Evolutionary conservation across 2,888 invertebrate genomes (phyloP).

Genomic region (Hydropsyche betteni): DNA sequence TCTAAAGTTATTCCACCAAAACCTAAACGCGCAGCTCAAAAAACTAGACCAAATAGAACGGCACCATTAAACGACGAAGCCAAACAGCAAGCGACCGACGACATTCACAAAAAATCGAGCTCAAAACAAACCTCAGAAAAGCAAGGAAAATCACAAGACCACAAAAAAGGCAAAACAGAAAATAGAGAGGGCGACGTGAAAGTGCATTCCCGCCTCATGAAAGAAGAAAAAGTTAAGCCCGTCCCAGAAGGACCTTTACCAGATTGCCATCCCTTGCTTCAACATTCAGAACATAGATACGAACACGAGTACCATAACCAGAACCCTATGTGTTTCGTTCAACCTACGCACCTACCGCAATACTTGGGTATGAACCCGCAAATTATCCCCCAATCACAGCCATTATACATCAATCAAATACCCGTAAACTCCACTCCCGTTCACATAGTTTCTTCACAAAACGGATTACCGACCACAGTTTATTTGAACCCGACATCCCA

Average conservation of each 20-base stretch:
- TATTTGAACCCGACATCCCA: constrained; percentile 54
- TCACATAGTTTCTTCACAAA: constrained; percentile 53
- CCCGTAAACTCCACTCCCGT: constrained; percentile 48
- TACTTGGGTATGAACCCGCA: constrained; percentile 68
- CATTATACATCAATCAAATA: constrained; percentile 63
- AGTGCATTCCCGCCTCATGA: constrained; percentile 62
- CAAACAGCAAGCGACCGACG: constrained; percentile 59
- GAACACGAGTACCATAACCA: constrained; percentile 71
- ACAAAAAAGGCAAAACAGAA: constrained; percentile 65
- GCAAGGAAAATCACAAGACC: constrained; percentile 55
- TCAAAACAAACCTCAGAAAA: constrained; percentile 55
- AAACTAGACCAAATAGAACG: constrained; percentile 59
- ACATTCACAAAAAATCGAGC: constrained; percentile 56
- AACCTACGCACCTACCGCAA: constrained; percentile 71
- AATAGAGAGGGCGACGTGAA: constrained; percentile 65
- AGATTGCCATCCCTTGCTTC: constrained; percentile 73
- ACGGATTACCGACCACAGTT: constrained; percentile 59
- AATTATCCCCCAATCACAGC: constrained; percentile 61
- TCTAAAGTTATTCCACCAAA: constrained; percentile 61
- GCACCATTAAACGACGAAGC: constrained; percentile 62
- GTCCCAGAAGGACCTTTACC: constrained; percentile 63
- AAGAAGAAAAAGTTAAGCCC: constrained; percentile 65
- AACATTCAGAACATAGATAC: constrained; percentile 81
- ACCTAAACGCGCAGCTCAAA: constrained; percentile 60
- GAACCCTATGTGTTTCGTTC: constrained; percentile 65